phyloP scores from a whole-genome alignment of 2,113 vertebrate species.

The Gallinago jamesoni region DNA sequence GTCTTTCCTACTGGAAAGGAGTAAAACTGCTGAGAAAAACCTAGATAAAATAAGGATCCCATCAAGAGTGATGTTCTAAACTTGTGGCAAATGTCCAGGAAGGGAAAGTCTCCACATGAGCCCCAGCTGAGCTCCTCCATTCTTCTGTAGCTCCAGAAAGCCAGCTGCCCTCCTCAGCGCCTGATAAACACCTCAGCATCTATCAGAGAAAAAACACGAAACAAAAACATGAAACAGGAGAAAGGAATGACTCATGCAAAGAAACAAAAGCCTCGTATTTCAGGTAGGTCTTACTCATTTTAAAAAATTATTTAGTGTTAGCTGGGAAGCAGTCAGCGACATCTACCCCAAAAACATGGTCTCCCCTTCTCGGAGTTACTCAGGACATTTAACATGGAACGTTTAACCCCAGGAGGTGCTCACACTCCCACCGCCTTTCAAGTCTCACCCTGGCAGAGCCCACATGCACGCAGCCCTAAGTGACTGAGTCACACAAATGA shows the following conservation, averaged over 20 bases:
- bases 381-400: not conserved
- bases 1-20: not conserved
- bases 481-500: accelerated
- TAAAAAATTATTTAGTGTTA: not conserved
- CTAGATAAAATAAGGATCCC: not conserved
- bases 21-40: not conserved
- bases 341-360: not conserved
- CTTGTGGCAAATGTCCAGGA: not conserved
- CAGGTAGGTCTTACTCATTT: not conserved
- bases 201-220: not conserved
- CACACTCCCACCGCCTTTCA: not conserved
- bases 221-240: not conserved
- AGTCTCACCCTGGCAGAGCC: not conserved
- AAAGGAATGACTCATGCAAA: not conserved
- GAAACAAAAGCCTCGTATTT: not conserved
- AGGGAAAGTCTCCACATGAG: not conserved
- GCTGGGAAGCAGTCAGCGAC: not conserved
- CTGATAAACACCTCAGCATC: not conserved
- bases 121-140: accelerated
- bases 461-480: accelerated
- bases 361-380: not conserved
- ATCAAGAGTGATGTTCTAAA: not conserved
- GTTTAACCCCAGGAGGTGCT: not conserved
- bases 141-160: not conserved
- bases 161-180: not conserved